phyloP scores from a whole-genome alignment of 2,888 invertebrate genomes.

The Aradus depressus region DNA sequence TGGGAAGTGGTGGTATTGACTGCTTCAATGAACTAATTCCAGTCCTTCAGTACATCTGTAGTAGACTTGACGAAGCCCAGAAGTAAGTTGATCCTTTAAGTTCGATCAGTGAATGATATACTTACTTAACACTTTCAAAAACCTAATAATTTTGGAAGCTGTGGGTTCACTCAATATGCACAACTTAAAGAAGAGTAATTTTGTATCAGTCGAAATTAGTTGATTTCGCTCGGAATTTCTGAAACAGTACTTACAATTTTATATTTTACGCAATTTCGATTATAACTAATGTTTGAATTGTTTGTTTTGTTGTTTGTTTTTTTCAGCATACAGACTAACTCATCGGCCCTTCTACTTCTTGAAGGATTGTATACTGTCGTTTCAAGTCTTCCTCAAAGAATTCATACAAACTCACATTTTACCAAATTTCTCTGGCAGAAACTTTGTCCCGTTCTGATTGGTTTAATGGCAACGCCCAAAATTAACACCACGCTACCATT shows the following conservation, averaged over 20 bases:
- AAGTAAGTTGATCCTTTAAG: constrained; percentile 46
- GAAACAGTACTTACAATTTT: neutral
- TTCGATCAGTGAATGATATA: no score
- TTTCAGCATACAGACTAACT: constrained; percentile 42
- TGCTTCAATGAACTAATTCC: constrained; percentile 85
- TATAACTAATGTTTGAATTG: neutral
- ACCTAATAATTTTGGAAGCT: no score
- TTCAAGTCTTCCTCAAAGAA: constrained; percentile 69
- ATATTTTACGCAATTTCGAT: neutral
- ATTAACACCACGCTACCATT: constrained; percentile 66
- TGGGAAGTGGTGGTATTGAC: constrained; percentile 40
- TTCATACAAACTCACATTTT: constrained; percentile 73
- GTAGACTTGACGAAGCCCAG: constrained; percentile 71
- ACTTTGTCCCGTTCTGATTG: constrained; percentile 79
- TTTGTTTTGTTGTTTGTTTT: constrained; percentile 6
- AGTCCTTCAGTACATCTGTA: constrained; percentile 78
- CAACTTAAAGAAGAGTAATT: no score
- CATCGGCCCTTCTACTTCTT: constrained; percentile 63
- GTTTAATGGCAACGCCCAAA: constrained; percentile 76
- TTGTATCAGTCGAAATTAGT: no score
- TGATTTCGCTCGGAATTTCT: neutral
- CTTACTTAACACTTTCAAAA: no score
- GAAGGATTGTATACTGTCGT: constrained; percentile 79
- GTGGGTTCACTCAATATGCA: no score
- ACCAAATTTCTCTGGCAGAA: constrained; percentile 86